Evolutionary conservation across 1,140 invertebrate species (phyloP).

Genomic region (Pachypsylla venusta): DNA sequence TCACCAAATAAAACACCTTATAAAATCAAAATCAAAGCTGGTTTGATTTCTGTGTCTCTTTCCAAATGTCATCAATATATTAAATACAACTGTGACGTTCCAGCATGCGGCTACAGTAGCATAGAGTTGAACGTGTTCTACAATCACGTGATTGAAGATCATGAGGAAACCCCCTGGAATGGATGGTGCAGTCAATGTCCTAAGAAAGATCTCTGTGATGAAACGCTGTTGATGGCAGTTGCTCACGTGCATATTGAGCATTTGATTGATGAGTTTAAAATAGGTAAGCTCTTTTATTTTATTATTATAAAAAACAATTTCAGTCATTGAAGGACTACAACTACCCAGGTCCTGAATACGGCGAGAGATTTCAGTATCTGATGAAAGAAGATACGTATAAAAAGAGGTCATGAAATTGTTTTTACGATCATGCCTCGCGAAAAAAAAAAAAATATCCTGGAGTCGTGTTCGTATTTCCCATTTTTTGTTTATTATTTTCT

Average conservation of each 20-base stretch:
- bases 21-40: neutral
- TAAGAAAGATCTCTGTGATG: neutral
- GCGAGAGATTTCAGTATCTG: no score
- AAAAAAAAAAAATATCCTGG: no score
- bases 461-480: no score
- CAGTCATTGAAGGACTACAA: no score
- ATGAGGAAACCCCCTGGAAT: neutral
- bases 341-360: no score
- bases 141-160: neutral
- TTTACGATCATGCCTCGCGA: no score
- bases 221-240: slow-evolving; percentile 3
- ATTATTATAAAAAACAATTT: no score
- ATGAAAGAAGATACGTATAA: no score
- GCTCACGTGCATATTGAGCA: neutral
- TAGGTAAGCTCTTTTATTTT: neutral
- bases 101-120: neutral
- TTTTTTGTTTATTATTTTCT: no score
- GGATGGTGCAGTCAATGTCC: neutral
- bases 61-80: neutral
- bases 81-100: neutral
- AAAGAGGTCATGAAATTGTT: no score
- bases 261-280: neutral
- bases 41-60: neutral
- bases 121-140: neutral
- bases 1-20: neutral